phyloP scores from a whole-genome alignment of 1,140 invertebrate species.

The Galendromus occidentalis region DNA sequence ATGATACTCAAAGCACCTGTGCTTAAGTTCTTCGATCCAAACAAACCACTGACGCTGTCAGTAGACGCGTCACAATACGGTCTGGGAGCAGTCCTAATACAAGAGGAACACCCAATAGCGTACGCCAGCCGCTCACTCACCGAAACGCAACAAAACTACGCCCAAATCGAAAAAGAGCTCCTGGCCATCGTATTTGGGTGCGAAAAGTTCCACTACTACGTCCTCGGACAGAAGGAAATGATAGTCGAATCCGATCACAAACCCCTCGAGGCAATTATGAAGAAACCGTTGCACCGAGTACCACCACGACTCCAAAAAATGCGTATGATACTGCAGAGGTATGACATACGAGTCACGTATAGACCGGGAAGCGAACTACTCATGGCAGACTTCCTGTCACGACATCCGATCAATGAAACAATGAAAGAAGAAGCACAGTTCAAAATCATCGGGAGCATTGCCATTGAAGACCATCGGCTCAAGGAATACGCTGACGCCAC shows the following conservation, averaged over 20 bases:
- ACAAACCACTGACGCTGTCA: slow-evolving; percentile 22
- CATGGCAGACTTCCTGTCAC: no score
- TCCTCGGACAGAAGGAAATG: slow-evolving; percentile 15
- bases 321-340: no score
- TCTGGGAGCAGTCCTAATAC: slow-evolving; percentile 13
- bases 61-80: slow-evolving; percentile 23
- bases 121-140: slow-evolving; percentile 14
- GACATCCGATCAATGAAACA: no score
- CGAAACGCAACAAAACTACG: slow-evolving; percentile 14
- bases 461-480: no score
- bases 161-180: slow-evolving; percentile 17
- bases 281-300: slow-evolving; percentile 6
- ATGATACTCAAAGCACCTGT: not conserved
- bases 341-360: no score
- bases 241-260: slow-evolving; percentile 18
- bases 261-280: slow-evolving; percentile 12
- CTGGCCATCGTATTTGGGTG: slow-evolving; percentile 15
- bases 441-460: no score
- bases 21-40: slow-evolving; percentile 23
- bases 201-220: slow-evolving; percentile 20
- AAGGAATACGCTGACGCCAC: no score
- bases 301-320: slow-evolving; percentile 14
- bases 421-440: no score
- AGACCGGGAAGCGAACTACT: no score
- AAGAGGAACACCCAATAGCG: slow-evolving; percentile 15